Evolutionary conservation across 2,888 invertebrate genomes (phyloP), one percentile per base, ranked within the genome.

Genomic region (Dasypolia templi): DNA sequence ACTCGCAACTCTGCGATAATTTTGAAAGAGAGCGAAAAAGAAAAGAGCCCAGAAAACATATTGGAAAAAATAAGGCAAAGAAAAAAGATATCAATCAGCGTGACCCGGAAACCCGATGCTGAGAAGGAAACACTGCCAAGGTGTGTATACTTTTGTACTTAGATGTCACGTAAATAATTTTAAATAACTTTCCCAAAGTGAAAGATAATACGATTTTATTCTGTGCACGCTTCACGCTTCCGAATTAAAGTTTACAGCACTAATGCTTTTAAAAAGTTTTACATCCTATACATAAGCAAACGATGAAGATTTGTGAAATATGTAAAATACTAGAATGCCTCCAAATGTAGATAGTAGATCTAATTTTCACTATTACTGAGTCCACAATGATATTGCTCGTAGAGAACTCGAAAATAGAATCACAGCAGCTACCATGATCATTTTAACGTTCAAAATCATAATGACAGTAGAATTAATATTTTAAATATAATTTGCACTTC

Each of bases 151-250:
- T 91, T 90, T 89, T 89, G 89, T 91, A 89, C 83, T 89, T 91
- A 89, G 87, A 91, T 92, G 93, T 93, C 90, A 93, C 95, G 95
- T 96, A 91, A 95, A 95, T 96, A 95, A 95, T 95, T 91, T 77
- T 86, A 85, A 94, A 94, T 95, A 96, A 96, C 95, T 95, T 87
- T 92, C 93, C 95, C 93, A 85, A 91, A 92, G 88, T 92, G 90
- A 92, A 93, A 90, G 89, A 91, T 91, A 91, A 93, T 91, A 89
- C 89, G 91, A 86, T 92, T 94, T 94, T 93, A 92, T 88, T 94
- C 92, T 94, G 93, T 95, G 96, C 96, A 96, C 96, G 96, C 95
- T 95, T 96, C 93, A 94, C 88, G 96, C 96, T 96, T 96, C 92
- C 90, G 91, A 93, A 92, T 94, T 93, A 93, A 92, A 93, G 90